Conservation (phyloP, 2,113 vertebrate species). For the Neogobius melanostomus region DNA sequence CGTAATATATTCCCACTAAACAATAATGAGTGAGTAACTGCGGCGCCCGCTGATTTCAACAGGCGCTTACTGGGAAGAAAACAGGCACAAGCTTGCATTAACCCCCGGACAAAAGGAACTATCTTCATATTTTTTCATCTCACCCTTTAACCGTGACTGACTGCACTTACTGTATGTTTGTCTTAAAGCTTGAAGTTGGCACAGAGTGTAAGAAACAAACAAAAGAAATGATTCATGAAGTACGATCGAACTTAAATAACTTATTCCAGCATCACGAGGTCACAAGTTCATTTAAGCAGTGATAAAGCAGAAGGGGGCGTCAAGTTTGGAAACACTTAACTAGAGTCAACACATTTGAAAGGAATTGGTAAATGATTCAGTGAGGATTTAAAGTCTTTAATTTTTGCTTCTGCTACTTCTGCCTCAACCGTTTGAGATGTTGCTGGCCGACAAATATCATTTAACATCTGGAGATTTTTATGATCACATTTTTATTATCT, state of each 20-base stretch:
- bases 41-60: constrained; percentile 25
- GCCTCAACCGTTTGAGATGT: too few relatives aligned
- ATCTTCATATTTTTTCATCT: constrained; percentile 11
- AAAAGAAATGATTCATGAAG: neutral
- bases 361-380: too few relatives aligned
- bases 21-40: constrained; percentile 27
- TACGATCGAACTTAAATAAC: neutral
- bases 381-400: too few relatives aligned
- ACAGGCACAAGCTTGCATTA: constrained; percentile 7
- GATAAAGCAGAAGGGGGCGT: too few relatives aligned
- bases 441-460: too few relatives aligned
- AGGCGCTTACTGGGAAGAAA: neutral
- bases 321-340: too few relatives aligned
- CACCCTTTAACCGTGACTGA: constrained; percentile 1
- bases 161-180: neutral
- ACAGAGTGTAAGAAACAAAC: neutral
- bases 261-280: neutral
- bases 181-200: neutral
- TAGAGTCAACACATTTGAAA: too few relatives aligned
- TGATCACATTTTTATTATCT: neutral
- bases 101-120: constrained; percentile 6
- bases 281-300: neutral
- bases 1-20: neutral
- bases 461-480: neutral
- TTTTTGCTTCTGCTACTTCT: too few relatives aligned